Conservation (phyloP, 1,140 invertebrate species). For the Thrips palmi region DNA sequence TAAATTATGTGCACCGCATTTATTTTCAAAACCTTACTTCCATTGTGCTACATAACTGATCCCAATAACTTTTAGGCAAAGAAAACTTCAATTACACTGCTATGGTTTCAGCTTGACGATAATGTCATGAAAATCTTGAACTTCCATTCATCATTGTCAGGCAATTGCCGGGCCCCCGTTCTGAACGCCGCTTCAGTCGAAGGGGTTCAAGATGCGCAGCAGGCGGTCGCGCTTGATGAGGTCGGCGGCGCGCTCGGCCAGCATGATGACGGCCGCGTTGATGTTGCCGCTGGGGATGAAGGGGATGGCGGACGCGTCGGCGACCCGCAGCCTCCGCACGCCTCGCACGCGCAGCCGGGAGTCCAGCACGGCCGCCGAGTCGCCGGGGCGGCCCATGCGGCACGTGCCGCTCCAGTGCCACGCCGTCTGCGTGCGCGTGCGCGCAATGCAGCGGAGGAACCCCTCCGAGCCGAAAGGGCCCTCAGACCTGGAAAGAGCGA, state of each 20-base stretch:
- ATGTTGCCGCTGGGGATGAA: slow-evolving; percentile 20
- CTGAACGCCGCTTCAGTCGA: no score
- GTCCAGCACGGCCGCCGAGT: slow-evolving; percentile 23
- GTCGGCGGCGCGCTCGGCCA: slow-evolving; percentile 19
- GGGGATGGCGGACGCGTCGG: slow-evolving; percentile 25
- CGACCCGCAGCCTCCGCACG: slow-evolving; percentile 20
- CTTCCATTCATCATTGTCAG: no score
- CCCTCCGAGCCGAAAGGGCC: slow-evolving; percentile 20
- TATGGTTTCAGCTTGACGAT: no score
- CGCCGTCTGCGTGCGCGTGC: slow-evolving; percentile 4
- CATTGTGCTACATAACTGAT: no score
- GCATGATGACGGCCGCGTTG: slow-evolving; percentile 21
- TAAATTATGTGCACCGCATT: no score
- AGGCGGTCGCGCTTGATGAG: slow-evolving; percentile 18
- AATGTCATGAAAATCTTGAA: no score
- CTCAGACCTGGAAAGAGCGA: no score
- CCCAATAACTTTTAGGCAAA: no score
- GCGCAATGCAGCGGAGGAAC: slow-evolving; percentile 20
- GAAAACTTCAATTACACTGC: no score
- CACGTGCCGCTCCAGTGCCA: slow-evolving; percentile 20
- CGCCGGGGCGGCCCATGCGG: slow-evolving; percentile 22
- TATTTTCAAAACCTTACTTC: no score
- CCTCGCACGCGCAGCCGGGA: slow-evolving; percentile 18
- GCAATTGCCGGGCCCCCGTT: no score
- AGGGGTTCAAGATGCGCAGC: no score